Evolutionary conservation across 2,888 invertebrate species (phyloP), one percentile per base, ranked within the genome.

Genomic region (Aleiodes testaceus): DNA sequence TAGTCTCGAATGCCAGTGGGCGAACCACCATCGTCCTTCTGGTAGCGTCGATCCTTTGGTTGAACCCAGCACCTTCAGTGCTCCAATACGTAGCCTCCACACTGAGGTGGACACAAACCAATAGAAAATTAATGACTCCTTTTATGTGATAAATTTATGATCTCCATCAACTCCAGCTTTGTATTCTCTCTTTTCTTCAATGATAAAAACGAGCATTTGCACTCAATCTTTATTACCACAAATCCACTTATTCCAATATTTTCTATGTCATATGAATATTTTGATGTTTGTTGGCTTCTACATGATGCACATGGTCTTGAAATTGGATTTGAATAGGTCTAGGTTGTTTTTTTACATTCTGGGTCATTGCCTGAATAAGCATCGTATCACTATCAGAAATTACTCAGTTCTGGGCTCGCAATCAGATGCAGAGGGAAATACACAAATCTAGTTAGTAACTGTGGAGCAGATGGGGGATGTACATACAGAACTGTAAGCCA

Each of bases 41-140:
- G 20, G 20, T 44, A 45, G 45, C 42, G 30, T 66, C 66, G 18
- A 66, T 61, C 61, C 53, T 49, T 50, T 26, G 45, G 59, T 18
- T 22, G 20, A 61, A 20, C 45, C 14, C 26, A 26, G 18, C 55
- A 47, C 47, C 45, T 61, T 4, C 65, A 9, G 12, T 14, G 36
- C 53, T 26, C 66, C 26, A 12, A 49, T 55, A 52, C 42, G 26
- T 36, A 26, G 3, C 14, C 69, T 45, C 66, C 44, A 53, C 50
- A 47, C 52, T n/a, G 16, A 30, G 16, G 36, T 11, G 36, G 26
- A 26, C 16, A 59, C 67, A 44, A 55, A 59, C 65, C 67, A 52
- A 61, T 59, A 16, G 63, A 69, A 68, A 74, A 70, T 72, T 61
- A 72, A 70, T 72, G 70, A 72, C 26, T 47, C 45, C 44, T 53